Evolutionary conservation across 1,140 invertebrate genomes (phyloP).

Genomic region (Zaprionus lachaisei): DNA sequence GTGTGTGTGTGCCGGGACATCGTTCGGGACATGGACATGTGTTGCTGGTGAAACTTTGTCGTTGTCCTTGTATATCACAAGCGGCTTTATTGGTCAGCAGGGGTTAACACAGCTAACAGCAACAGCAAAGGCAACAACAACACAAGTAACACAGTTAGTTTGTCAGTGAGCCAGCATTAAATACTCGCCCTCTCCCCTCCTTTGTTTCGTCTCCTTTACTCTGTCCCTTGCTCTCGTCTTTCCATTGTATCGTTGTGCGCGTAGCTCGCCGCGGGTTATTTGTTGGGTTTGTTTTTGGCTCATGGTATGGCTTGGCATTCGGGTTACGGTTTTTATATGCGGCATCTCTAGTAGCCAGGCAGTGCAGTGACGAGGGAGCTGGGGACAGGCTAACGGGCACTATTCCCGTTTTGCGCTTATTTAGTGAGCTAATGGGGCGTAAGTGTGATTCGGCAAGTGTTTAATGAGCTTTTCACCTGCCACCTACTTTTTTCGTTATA

Average conservation of each 20-base stretch:
- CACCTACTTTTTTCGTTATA: constrained; percentile 1
- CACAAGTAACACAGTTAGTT: constrained; percentile 60
- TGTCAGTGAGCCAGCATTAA: constrained; percentile 73
- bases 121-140: constrained; percentile 27
- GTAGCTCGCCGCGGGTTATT: constrained; percentile 72
- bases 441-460: constrained; percentile 80
- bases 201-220: not conserved
- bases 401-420: constrained; percentile 72
- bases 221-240: not conserved
- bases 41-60: constrained; percentile 68
- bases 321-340: constrained; percentile 35
- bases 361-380: not conserved
- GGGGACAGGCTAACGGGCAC: not conserved
- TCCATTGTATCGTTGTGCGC: constrained; percentile 51
- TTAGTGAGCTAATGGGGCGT: constrained; percentile 79
- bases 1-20: constrained; percentile 10
- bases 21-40: constrained; percentile 53
- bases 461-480: constrained; percentile 78
- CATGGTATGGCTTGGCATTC: constrained; percentile 32
- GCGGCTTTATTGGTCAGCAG: constrained; percentile 82
- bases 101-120: constrained; percentile 61
- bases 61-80: constrained; percentile 78
- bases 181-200: constrained; percentile 19
- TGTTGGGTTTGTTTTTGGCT: constrained; percentile 67
- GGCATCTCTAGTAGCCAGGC: constrained; percentile 8